Evolutionary conservation across 35 echinoderm and acorn worm species (phyloP).

Genomic region (Eucidaris tribuloides): DNA sequence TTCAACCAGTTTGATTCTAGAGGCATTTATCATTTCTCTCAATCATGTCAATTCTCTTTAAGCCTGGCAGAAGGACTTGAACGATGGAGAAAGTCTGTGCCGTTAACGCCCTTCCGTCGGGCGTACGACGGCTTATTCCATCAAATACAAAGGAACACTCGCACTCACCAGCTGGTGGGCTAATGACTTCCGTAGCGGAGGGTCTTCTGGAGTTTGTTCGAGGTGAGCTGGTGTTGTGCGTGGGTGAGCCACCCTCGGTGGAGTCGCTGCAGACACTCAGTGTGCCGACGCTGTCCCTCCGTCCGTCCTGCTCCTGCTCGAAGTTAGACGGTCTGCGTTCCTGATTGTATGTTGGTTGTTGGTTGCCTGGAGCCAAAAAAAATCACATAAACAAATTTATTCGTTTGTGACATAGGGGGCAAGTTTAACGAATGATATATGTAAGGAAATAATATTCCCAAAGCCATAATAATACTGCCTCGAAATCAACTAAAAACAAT

Average conservation of each 20-base stretch:
- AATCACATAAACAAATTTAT: too few species aligned
- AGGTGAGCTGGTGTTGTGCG: slow-evolving; percentile 17
- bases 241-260: slow-evolving; percentile 48
- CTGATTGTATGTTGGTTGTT: background rate
- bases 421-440: too few species aligned
- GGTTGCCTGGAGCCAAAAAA: too few species aligned
- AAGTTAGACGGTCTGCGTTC: slow-evolving; percentile 5
- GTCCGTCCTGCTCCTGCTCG: slow-evolving; percentile 37
- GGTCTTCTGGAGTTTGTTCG: slow-evolving; percentile 22
- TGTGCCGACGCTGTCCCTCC: slow-evolving; percentile 40
- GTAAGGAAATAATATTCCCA: too few species aligned
- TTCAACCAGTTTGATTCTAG: too few species aligned
- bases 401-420: too few species aligned
- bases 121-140: background rate
- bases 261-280: slow-evolving; percentile 57
- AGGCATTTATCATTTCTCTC: too few species aligned
- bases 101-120: background rate
- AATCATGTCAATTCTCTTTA: too few species aligned
- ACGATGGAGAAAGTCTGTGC: too few species aligned
- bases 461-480: too few species aligned
- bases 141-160: background rate
- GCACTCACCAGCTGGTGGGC: slow-evolving; percentile 31
- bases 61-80: too few species aligned
- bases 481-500: too few species aligned
- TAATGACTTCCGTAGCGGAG: slow-evolving; percentile 43